These are phyloP conservation scores for Fragariocoptes setiger DNA, from an alignment of 1,140 invertebrate species.

Conservation along the genomic window DNA sequence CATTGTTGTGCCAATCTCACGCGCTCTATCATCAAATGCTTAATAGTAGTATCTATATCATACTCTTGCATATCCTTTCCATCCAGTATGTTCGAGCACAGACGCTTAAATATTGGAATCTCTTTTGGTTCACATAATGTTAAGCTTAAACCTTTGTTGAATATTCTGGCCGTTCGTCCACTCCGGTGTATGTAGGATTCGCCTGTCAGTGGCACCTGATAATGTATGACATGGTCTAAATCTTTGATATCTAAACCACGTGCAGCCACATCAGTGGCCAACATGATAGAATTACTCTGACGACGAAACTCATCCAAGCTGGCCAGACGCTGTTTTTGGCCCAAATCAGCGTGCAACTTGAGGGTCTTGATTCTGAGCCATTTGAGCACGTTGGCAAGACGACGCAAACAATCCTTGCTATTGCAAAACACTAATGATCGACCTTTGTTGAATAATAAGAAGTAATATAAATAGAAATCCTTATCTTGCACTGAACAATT, in stretches of 20 bases:
- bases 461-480: conserved; percentile 76
- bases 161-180: conserved; percentile 68
- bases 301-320: conserved; percentile 57
- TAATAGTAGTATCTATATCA: conserved; percentile 25
- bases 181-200: conserved; percentile 88
- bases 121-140: conserved; percentile 67
- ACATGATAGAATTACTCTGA: conserved; percentile 33
- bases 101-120: conserved; percentile 40
- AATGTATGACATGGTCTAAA: conserved; percentile 82
- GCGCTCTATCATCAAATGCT: conserved; percentile 31
- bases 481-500: conserved; percentile 21
- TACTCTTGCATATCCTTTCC: conserved; percentile 2
- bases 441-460: conserved; percentile 46
- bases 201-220: conserved; percentile 72
- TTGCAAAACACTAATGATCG: conserved; percentile 79
- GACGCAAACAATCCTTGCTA: conserved; percentile 62
- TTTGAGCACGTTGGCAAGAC: conserved; percentile 45
- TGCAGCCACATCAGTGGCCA: conserved; percentile 90
- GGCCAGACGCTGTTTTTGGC: conserved; percentile 66
- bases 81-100: conserved; percentile 30
- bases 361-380: conserved; percentile 42
- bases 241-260: conserved; percentile 76
- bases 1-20: conserved; percentile 42
- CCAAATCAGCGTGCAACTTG: conserved; percentile 73
- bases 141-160: conserved; percentile 56